Conservation (phyloP, 2,888 invertebrate species). For the Heliconius sara region DNA sequence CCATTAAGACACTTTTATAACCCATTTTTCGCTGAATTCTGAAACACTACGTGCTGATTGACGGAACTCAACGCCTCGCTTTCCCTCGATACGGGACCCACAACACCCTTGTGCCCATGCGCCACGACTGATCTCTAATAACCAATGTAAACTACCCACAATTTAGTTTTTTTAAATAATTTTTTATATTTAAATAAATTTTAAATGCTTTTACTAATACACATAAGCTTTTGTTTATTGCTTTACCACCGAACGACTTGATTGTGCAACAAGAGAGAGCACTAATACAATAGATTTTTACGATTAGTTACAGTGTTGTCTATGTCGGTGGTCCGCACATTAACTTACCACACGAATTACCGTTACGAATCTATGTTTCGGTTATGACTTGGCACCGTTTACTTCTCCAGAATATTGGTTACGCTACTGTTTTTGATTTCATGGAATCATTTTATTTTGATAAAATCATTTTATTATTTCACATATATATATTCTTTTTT, state of each 20-base stretch:
- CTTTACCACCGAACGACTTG: conserved; percentile 10
- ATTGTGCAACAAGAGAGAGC: conserved; percentile 40
- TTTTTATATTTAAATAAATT: too few species aligned
- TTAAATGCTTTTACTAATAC: neutral
- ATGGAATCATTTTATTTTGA: neutral
- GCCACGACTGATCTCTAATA: too few species aligned
- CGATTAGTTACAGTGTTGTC: conserved; percentile 62
- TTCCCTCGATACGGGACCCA: too few species aligned
- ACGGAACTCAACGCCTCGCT: too few species aligned
- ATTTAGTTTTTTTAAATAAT: too few species aligned
- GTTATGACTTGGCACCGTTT: conserved; percentile 59
- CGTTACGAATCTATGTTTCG: conserved; percentile 68
- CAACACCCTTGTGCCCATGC: too few species aligned
- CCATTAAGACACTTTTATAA: too few species aligned
- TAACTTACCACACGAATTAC: conserved; percentile 56
- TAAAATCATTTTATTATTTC: neutral
- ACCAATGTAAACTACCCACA: too few species aligned
- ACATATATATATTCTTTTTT: neutral
- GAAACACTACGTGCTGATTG: too few species aligned
- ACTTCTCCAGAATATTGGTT: conserved; percentile 61
- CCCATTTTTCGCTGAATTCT: too few species aligned
- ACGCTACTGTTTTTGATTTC: conserved; percentile 48
- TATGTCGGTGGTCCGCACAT: conserved; percentile 65
- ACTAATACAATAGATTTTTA: conserved; percentile 58
- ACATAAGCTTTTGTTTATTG: neutral